Base-by-base conservation (phyloP, 2,113 vertebrate species). In the Melozone crissalis region DNA sequence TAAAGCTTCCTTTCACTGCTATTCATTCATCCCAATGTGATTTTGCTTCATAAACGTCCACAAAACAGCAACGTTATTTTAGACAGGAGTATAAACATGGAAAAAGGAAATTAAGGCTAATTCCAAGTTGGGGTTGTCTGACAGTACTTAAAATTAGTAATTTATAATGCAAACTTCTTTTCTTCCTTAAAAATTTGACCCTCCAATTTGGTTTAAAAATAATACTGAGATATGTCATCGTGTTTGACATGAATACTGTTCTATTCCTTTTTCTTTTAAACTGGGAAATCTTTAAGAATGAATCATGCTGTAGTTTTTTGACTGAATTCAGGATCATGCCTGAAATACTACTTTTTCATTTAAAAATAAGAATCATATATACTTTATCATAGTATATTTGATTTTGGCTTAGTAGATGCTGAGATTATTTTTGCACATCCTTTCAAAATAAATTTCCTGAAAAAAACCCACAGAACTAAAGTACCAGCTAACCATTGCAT, bases 401-500 rank as follows among this genome's bases (percentile, higher is more conserved):
- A 75, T 92, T 96, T 86, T 57, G 26, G 26, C 37, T 86, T 71
- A 33, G 28, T 78, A 80, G 55, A 65, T 71, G 79, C 39, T 65
- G 39, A 9, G 31, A 92, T 93, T 63, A 89, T 90, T 96, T 95
- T 90, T 92, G 41, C 47, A 61, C 44, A 46, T 10, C 57, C 65
- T 35, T 92, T 86, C 66, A 91, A 92, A 90, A 92, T 58, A 87
- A 61, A 89, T 91, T 94, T 86, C 84, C 76, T 68, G 59, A 47
- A 76, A 76, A 69, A 88, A 82, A 78, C 1, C 49, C 30, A 71
- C 39, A 87, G 39, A 93, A 75, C 62, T 93, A 43, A 89, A 96
- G 65, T 61, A 90, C 52, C 74, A 87, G 75, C 73, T 90, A 95
- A 66, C 89, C 93, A 81, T 10, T 86, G 79, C 88, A 90, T 96